These are phyloP conservation scores for Lethrus apterus DNA, from an alignment of 1,140 invertebrate species.

Conservation along the genomic window DNA sequence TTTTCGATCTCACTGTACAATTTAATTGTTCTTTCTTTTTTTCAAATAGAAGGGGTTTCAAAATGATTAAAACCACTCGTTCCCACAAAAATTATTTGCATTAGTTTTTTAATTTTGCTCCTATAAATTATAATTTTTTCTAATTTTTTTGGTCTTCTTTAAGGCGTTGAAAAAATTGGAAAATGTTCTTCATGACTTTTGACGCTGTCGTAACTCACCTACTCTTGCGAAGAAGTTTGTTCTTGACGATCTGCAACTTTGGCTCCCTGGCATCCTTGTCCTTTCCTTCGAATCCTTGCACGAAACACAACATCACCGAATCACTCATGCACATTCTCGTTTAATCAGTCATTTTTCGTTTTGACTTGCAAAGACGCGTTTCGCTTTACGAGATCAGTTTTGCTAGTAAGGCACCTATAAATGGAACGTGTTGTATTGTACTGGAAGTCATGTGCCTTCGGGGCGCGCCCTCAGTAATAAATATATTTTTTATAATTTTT, in stretches of 20 bases:
- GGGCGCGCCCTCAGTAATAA: too few relatives aligned
- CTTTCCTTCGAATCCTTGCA: constrained; percentile 35
- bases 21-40: too few relatives aligned
- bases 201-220: constrained; percentile 28
- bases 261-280: constrained; percentile 25
- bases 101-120: background rate
- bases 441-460: too few relatives aligned
- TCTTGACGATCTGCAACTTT: constrained; percentile 33
- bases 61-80: too few relatives aligned
- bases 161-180: background rate
- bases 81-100: too few relatives aligned
- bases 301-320: constrained; percentile 37
- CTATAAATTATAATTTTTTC: too few relatives aligned
- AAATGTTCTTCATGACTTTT: too few relatives aligned
- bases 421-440: too few relatives aligned
- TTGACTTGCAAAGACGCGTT: background rate
- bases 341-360: background rate
- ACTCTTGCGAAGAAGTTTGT: constrained; percentile 35
- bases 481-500: too few relatives aligned
- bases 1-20: too few relatives aligned
- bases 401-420: background rate
- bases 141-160: too few relatives aligned
- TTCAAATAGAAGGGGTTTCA: too few relatives aligned
- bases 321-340: constrained; percentile 25
- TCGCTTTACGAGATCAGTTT: background rate